Evolutionary conservation across 1,140 invertebrate species (phyloP).

Genomic region (Druon quercuslanigerum): DNA sequence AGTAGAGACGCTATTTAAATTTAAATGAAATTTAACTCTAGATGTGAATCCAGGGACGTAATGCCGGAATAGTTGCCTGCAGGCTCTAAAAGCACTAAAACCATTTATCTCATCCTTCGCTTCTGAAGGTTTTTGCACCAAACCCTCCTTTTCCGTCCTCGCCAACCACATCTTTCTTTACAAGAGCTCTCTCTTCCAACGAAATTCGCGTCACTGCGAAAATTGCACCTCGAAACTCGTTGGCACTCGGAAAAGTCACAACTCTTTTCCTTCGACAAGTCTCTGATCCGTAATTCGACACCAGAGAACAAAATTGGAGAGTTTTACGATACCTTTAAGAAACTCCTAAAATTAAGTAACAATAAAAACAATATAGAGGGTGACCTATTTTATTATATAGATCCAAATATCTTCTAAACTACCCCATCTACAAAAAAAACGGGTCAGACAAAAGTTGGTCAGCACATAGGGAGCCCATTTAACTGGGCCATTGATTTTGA

Average conservation of each 20-base stretch:
- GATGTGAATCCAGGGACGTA: background rate
- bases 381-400: too few species aligned
- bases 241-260: background rate
- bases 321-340: too few species aligned
- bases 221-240: constrained; percentile 17
- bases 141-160: constrained; percentile 13
- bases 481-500: too few species aligned
- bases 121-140: constrained; percentile 17
- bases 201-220: constrained; percentile 19
- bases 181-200: background rate
- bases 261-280: background rate
- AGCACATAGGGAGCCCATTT: too few species aligned
- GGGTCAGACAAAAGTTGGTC: too few species aligned
- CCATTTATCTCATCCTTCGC: constrained; percentile 18
- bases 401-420: too few species aligned
- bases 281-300: background rate
- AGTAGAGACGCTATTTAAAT: constrained; percentile 24
- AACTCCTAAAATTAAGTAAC: too few species aligned
- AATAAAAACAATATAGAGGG: too few species aligned
- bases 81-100: constrained; percentile 25
- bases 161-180: constrained; percentile 22
- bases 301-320: background rate
- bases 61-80: background rate
- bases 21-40: constrained; percentile 25
- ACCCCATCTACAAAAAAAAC: too few species aligned